Base-by-base conservation (phyloP, 2,797 vertebrate species). In the Myotis findleyi region DNA sequence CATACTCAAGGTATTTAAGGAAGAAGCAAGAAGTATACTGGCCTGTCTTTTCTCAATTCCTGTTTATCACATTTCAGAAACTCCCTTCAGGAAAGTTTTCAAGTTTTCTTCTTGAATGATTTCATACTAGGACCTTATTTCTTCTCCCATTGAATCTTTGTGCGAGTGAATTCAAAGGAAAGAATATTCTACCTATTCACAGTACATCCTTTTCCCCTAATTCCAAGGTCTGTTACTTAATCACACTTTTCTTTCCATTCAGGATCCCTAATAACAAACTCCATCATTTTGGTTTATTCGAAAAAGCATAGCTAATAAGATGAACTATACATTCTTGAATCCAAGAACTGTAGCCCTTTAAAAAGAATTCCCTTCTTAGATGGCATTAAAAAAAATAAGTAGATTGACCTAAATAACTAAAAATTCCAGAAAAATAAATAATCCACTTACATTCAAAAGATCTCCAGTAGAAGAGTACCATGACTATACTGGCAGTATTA, bases 321-420 rank as follows among this genome's bases (percentile, higher is more conserved):
- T 47, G 21, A 71, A 33, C 23, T 69, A 36, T n/a, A 33, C 14
- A 21, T 85, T 64, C 77, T 73, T 66, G 41, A 86, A 75, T 36
- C 33, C 68, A 87, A 57, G 12, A 86, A 33, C 33, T 64, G 0
- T 62, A 72, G 1, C 9, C 17, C 30, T 94, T 84, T 94, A 38
- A 73, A 89, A 86, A 89, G 53, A 84, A 62, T 3, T 25, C 92
- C 13, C 23, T 64, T 84, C 76, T 93, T 75, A 79, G 85, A 92
- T 86, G 20, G 1, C 75, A 75, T 86, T 55, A 75, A 14, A 75
- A 92, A 90, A 86, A 21, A 53, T n/a, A 75, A 96, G 16, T 18
- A 76, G 13, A 79, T 49, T 47, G 41, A 93, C 80, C 79, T 92
- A 83, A 90, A 82, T 85, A 87, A 93, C 13, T 64, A 55, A 93